These are phyloP conservation scores for Nyctibius grandis DNA, from an alignment of 2,797 vertebrate species.

Conservation along the genomic window DNA sequence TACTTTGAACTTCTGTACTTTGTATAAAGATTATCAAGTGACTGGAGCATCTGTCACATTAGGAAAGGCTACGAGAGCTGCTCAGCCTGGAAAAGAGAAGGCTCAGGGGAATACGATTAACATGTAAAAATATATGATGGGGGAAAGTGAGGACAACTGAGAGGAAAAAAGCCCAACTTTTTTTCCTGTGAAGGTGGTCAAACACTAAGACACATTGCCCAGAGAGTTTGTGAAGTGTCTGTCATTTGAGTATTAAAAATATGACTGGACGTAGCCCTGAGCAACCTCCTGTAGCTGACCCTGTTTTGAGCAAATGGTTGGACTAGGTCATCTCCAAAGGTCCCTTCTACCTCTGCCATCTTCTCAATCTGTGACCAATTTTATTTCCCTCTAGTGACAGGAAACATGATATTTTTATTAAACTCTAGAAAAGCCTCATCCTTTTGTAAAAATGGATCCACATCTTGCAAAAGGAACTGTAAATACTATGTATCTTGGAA, in stretches of 20 bases:
- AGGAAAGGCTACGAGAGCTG: background rate
- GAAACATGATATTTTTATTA: background rate
- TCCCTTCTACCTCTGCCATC: background rate
- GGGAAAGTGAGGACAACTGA: background rate
- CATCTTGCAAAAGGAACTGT: background rate
- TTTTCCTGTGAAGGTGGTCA: background rate
- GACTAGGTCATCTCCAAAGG: background rate
- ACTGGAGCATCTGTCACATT: background rate
- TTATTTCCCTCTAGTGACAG: background rate
- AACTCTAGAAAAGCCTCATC: background rate
- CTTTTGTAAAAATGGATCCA: background rate
- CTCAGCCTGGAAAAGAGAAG: background rate
- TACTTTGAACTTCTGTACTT: background rate
- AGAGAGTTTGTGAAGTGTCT: background rate
- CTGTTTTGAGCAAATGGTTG: background rate
- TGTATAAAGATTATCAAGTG: background rate
- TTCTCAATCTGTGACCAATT: background rate
- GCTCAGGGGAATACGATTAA: background rate
- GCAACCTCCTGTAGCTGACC: background rate
- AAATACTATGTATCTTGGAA: background rate
- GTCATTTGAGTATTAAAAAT: background rate
- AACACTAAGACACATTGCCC: background rate
- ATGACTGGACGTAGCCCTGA: background rate
- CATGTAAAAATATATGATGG: background rate
- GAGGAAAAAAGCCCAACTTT: fast-evolving